These are phyloP conservation scores for Chymomyza fuscimana DNA, from an alignment of 2,888 invertebrate genomes.

Conservation along the genomic window DNA sequence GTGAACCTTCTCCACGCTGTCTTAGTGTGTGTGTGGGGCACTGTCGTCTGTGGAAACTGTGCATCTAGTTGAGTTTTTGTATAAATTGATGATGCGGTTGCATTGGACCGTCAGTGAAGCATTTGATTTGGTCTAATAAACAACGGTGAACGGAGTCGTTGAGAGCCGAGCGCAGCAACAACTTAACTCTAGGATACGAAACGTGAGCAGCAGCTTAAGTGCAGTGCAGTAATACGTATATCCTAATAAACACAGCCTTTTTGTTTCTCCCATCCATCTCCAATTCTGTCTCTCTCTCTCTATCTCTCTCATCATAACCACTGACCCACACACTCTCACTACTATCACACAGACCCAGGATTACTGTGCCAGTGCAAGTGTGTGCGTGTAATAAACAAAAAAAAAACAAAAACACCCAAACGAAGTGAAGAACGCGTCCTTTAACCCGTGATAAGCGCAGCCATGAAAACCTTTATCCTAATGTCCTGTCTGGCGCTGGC, in stretches of 20 bases:
- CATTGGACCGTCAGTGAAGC: slow-evolving; percentile 80
- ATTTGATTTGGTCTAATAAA: slow-evolving; percentile 79
- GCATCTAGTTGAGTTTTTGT: slow-evolving; percentile 72
- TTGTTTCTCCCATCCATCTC: slow-evolving; percentile 56
- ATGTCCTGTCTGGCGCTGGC: slow-evolving; percentile 79
- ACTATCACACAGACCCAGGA: slow-evolving; percentile 66
- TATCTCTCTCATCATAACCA: background rate
- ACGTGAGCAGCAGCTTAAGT: slow-evolving; percentile 56
- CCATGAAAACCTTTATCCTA: slow-evolving; percentile 79
- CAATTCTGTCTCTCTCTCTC: slow-evolving; percentile 24
- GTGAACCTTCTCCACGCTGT: slow-evolving; percentile 46
- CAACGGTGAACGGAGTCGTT: slow-evolving; percentile 69
- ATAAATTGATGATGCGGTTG: slow-evolving; percentile 80
- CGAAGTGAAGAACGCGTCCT: background rate
- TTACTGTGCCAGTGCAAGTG: slow-evolving; percentile 74
- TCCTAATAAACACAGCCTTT: slow-evolving; percentile 45
- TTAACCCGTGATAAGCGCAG: slow-evolving; percentile 27
- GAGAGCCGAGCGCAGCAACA: slow-evolving; percentile 46
- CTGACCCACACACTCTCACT: background rate
- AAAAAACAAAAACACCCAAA: background rate
- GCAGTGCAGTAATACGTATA: slow-evolving; percentile 28
- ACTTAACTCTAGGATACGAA: slow-evolving; percentile 52
- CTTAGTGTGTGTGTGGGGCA: slow-evolving; percentile 37
- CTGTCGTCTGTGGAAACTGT: slow-evolving; percentile 32
- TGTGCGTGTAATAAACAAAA: slow-evolving; percentile 46